A percentile compares a stretch with the other conserved stretches of the same genome.
Conservation (phyloP, 2,797 vertebrate species). For the Rhyacichthys aspro region DNA sequence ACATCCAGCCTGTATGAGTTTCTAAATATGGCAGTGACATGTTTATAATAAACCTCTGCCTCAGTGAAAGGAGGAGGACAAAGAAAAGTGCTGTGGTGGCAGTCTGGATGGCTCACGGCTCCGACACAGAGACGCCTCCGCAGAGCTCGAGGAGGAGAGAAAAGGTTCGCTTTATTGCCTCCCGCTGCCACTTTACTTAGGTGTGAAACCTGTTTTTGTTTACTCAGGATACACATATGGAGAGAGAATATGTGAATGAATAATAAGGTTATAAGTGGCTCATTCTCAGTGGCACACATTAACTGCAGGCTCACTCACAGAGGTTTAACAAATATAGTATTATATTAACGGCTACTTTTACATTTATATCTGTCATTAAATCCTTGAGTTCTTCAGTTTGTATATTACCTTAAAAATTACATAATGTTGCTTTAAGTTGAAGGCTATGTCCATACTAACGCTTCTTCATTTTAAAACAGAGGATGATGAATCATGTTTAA, state of each 20-base stretch:
- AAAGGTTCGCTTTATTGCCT: constrained; percentile 50
- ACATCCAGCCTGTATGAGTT: constrained; percentile 33
- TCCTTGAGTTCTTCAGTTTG: no score
- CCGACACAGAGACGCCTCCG: constrained; percentile 29
- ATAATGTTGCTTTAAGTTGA: no score
- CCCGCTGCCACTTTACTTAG: constrained; percentile 32
- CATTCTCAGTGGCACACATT: neutral
- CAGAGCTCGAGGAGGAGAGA: constrained; percentile 28
- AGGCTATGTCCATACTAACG: no score
- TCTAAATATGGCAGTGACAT: constrained; percentile 40
- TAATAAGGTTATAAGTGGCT: constrained; percentile 17
- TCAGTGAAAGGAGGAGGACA: constrained; percentile 51
- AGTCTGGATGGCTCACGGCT: constrained; percentile 38
- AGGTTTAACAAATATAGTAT: no score
- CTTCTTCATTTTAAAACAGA: no score
- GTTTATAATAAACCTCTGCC: constrained; percentile 45
- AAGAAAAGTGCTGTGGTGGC: constrained; percentile 61
- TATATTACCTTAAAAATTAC: no score
- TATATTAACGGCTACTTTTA: neutral
- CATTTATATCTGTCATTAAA: no score
- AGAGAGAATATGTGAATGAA: constrained; percentile 4
- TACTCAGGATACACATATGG: constrained; percentile 26
- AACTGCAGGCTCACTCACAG: no score
- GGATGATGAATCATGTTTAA: no score
- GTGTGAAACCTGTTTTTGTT: constrained; percentile 49